Evolutionary conservation across 2,113 vertebrate genomes (phyloP).

Genomic region (Garra rufa): DNA sequence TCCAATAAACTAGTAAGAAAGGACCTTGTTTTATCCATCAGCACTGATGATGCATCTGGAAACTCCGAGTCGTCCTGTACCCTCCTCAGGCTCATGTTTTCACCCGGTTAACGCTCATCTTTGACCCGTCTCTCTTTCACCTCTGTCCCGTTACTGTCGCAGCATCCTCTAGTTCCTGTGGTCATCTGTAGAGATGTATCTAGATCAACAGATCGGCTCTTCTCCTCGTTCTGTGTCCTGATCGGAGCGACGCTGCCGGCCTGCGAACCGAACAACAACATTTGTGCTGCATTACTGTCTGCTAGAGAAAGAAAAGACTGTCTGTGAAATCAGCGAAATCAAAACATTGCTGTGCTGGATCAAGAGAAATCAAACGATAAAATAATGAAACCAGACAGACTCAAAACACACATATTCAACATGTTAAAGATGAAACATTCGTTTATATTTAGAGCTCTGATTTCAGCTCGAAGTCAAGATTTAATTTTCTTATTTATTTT

Average conservation of each 20-base stretch:
- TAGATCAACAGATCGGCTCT: neutral
- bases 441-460: too few relatives aligned
- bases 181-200: too few relatives aligned
- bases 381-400: neutral
- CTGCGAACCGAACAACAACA: neutral
- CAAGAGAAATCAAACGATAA: neutral
- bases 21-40: too few relatives aligned
- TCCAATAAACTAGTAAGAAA: too few relatives aligned
- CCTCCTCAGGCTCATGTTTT: neutral
- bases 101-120: neutral
- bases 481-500: too few relatives aligned
- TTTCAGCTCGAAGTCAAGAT: too few relatives aligned
- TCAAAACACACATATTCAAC: too few relatives aligned
- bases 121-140: too few relatives aligned
- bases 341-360: neutral
- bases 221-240: neutral
- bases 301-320: neutral
- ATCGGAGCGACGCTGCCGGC: neutral
- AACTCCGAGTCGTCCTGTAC: neutral
- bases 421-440: too few relatives aligned
- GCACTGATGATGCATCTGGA: too few relatives aligned
- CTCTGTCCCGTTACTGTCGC: too few relatives aligned
- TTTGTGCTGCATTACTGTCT: neutral
- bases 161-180: too few relatives aligned
- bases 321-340: neutral